Percentiles rank a stretch among this genome's conserved stretches.
These are phyloP conservation scores for Oophaga pumilio DNA, from an alignment of 2,113 vertebrate species.

Conservation along the genomic window DNA sequence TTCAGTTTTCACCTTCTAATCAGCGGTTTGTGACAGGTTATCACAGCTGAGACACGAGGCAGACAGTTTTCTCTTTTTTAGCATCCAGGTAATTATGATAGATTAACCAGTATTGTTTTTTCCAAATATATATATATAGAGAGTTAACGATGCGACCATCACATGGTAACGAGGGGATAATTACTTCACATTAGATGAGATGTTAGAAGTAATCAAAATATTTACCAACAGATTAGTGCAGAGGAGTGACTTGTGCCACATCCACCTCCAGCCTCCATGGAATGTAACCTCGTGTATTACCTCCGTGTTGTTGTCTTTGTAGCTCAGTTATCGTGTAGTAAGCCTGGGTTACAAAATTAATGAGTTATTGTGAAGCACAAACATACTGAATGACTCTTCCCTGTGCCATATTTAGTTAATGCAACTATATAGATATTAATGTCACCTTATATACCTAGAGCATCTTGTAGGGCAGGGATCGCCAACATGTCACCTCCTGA, in stretches of 20 bases:
- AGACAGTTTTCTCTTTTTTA: neutral
- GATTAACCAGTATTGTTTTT: neutral
- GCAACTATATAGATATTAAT: too few relatives aligned
- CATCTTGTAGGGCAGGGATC: too few relatives aligned
- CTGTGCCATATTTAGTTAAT: too few relatives aligned
- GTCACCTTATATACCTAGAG: too few relatives aligned
- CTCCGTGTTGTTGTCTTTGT: neutral
- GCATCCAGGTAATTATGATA: neutral
- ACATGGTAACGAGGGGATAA: slow-evolving; percentile 35
- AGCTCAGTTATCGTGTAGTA: neutral
- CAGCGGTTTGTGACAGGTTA: neutral
- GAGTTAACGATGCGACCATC: slow-evolving; percentile 19
- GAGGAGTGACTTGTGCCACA: slow-evolving; percentile 11
- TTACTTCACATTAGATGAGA: slow-evolving; percentile 19
- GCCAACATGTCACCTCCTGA: too few relatives aligned
- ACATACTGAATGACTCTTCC: neutral
- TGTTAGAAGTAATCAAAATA: slow-evolving; percentile 24
- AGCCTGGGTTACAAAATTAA: neutral
- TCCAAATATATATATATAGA: too few relatives aligned
- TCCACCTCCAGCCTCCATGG: neutral
- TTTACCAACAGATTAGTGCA: slow-evolving; percentile 42
- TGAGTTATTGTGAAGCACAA: neutral
- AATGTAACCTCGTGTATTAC: neutral
- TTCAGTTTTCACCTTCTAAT: too few relatives aligned
- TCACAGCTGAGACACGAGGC: neutral